phyloP scores from a whole-genome alignment of 2,797 vertebrate species.

The Parambassis ranga region DNA sequence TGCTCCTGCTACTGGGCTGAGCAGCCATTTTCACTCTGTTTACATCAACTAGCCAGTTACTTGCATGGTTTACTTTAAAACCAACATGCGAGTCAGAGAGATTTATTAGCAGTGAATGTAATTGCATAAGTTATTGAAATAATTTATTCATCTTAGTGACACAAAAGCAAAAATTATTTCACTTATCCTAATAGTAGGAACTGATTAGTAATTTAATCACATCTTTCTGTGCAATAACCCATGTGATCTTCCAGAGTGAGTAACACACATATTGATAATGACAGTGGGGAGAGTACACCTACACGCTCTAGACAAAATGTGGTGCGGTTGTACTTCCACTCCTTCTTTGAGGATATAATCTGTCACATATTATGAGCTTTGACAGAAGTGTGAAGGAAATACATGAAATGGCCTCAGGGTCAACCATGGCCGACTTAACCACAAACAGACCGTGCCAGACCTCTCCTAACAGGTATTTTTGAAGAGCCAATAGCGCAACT shows the following conservation, averaged over 20 bases:
- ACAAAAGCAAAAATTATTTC: neutral
- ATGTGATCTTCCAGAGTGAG: neutral
- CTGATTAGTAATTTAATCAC: neutral
- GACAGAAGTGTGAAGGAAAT: conserved; percentile 83
- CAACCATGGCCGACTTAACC: conserved; percentile 76
- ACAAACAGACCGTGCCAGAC: conserved; percentile 80
- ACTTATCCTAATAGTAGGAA: too few species aligned
- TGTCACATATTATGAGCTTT: conserved; percentile 77
- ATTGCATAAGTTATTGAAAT: conserved; percentile 70
- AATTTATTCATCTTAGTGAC: conserved; percentile 49
- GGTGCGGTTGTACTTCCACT: conserved; percentile 31
- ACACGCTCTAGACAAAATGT: conserved; percentile 29
- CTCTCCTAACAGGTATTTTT: conserved; percentile 79
- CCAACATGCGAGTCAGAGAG: conserved; percentile 72
- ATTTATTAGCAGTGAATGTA: conserved; percentile 67
- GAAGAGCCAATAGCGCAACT: conserved; percentile 65
- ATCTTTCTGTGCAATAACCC: neutral
- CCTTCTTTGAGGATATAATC: conserved; percentile 65
- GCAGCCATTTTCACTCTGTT: conserved; percentile 69
- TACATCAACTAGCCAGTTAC: conserved; percentile 75
- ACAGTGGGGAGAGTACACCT: neutral
- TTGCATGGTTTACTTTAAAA: conserved; percentile 69
- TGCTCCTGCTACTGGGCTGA: conserved; percentile 71
- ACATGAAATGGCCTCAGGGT: conserved; percentile 73
- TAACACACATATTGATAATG: neutral